Evolutionary conservation across 2,113 vertebrate genomes (phyloP).

Genomic region (Gopherus flavomarginatus): DNA sequence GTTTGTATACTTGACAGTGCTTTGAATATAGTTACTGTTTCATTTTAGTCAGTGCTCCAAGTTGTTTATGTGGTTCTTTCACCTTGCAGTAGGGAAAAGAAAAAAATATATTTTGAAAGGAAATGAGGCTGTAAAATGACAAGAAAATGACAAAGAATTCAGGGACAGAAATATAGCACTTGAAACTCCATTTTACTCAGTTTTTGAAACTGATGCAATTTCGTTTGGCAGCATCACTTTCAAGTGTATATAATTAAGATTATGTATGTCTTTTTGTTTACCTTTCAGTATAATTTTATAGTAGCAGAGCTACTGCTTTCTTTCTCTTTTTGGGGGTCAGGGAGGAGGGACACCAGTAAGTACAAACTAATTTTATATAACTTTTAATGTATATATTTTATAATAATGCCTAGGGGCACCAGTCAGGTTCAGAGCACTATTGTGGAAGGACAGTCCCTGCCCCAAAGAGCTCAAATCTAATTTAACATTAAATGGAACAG

Average conservation of each 20-base stretch:
- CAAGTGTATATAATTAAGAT: not conserved
- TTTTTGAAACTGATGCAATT: not conserved
- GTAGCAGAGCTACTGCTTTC: not conserved
- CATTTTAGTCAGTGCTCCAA: not conserved
- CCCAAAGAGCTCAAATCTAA: not conserved
- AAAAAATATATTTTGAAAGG: not conserved
- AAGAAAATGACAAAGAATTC: slow-evolving; percentile 11
- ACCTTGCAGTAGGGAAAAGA: not conserved
- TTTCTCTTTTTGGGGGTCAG: not conserved
- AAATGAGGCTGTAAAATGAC: slow-evolving; percentile 3
- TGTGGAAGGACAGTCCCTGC: not conserved
- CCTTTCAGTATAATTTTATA: slow-evolving; percentile 28
- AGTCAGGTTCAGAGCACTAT: not conserved
- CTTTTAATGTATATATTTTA: slow-evolving; percentile 22
- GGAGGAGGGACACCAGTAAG: not conserved
- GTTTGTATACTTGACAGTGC: slow-evolving; percentile 6
- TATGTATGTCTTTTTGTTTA: slow-evolving; percentile 3
- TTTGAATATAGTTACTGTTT: not conserved
- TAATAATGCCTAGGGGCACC: not conserved
- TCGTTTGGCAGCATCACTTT: not conserved
- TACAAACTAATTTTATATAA: not conserved
- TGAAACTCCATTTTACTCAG: not conserved
- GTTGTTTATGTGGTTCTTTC: not conserved
- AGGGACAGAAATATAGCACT: not conserved
- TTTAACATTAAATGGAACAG: slow-evolving; percentile 23